phyloP scores from a whole-genome alignment of 2,797 vertebrate species.

The Myripristis murdjan region DNA sequence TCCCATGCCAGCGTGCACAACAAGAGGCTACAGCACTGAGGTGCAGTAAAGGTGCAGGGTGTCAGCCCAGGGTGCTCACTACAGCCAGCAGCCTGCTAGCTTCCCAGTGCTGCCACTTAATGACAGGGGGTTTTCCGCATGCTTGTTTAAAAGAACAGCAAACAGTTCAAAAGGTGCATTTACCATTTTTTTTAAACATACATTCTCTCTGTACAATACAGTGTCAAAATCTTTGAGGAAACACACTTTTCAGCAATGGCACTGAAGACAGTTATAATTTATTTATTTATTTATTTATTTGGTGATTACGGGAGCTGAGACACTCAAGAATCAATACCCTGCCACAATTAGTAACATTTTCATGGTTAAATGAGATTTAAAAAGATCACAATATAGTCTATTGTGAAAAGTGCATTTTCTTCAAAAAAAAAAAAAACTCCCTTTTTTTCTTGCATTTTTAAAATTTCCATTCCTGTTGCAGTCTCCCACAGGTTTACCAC shows the following conservation, averaged over 20 bases:
- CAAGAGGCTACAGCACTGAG: slow-evolving; percentile 49
- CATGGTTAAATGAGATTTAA: not conserved
- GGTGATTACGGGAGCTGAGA: too few species aligned
- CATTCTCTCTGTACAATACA: slow-evolving; percentile 3
- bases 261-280: not conserved
- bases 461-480: slow-evolving; percentile 7
- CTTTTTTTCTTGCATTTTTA: not conserved
- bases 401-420: slow-evolving; percentile 43
- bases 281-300: too few species aligned
- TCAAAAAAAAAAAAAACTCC: slow-evolving; percentile 11
- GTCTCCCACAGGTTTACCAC: slow-evolving; percentile 33
- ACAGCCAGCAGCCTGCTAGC: slow-evolving; percentile 37
- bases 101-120: not conserved
- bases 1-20: slow-evolving; percentile 63
- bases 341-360: not conserved
- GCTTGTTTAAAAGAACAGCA: slow-evolving; percentile 35
- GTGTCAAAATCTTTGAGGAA: slow-evolving; percentile 34
- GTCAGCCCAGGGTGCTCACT: slow-evolving; percentile 21
- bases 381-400: not conserved
- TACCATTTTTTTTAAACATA: slow-evolving; percentile 2
- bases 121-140: slow-evolving; percentile 35
- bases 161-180: slow-evolving; percentile 33
- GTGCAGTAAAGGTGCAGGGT: slow-evolving; percentile 33
- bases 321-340: not conserved
- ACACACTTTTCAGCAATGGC: slow-evolving; percentile 34